Evolutionary conservation across 2,888 invertebrate genomes (phyloP), one percentile per base, ranked within the genome.

Genomic region (Homarus gammarus): DNA sequence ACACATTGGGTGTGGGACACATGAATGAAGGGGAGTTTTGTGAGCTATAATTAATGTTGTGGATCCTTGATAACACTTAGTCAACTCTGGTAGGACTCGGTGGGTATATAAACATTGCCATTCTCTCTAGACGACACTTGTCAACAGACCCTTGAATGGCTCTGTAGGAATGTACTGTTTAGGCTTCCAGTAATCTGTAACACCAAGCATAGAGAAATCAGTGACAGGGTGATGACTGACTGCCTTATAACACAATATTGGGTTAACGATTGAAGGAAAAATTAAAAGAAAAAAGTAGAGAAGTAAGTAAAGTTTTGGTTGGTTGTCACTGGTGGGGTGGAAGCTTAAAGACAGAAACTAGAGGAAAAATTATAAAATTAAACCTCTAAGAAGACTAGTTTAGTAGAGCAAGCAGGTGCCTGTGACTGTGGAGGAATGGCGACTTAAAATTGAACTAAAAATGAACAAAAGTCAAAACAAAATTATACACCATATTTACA

Each of bases 111-210:
- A 64, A 27, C 64, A 64, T 12, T 27, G 64, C 64, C 64, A 64
- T 78, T 56, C 51, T 56, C 56, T 49, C 31, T 49, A 40, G n/a
- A 44, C 44, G 40, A 31, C 72, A 72, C 49, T 22, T 22, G 44
- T 33, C 27, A 70, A 83, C 77, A 64, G 82, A 88, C 81, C 81
- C 87, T 72, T 73, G 31, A 72, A 56, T 64, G 77, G 64, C 72
- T 89, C 89, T 49, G 82, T 81, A 68, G 89, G 78, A 84, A 84
- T 89, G 72, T 83, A 89, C 79, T 89, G 89, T 84, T 89, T 89
- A 49, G 89, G 89, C 79, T 89, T 89, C 89, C 89, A 89, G 89
- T 89, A 89, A 70, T 89, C 89, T 89, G 89, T 79, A 84, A 89
- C 40, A 64, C 12, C 33, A 68, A 86, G 36, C 38, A 79, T 33